Conservation (phyloP, 2,888 invertebrate species). For the Nectonema munidae region DNA sequence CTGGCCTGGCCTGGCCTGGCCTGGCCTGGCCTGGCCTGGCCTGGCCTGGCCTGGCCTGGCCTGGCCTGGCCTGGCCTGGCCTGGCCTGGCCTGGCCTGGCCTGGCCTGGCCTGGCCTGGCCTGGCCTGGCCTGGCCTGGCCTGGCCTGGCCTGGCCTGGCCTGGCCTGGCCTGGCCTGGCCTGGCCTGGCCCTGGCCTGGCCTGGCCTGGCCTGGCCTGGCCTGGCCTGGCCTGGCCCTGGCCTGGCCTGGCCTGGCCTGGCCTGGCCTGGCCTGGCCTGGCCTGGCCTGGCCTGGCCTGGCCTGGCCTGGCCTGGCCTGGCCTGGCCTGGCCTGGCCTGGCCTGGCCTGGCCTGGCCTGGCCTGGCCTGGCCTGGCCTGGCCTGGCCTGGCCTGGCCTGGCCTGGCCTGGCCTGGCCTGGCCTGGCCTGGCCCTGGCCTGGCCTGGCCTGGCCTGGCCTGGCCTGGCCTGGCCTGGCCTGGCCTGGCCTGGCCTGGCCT, state of each 20-base stretch:
- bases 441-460: slow-evolving; percentile 13
- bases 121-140: slow-evolving; percentile 13
- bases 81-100: slow-evolving; percentile 15
- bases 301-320: slow-evolving; percentile 14
- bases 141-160: slow-evolving; percentile 13
- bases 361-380: slow-evolving; percentile 15
- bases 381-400: slow-evolving; percentile 13
- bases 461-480: slow-evolving; percentile 12
- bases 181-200: slow-evolving; percentile 2
- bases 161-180: slow-evolving; percentile 12
- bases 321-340: slow-evolving; percentile 14
- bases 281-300: slow-evolving; percentile 12
- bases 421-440: slow-evolving; percentile 15
- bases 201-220: slow-evolving; percentile 8
- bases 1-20: slow-evolving; percentile 1
- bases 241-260: slow-evolving; percentile 15
- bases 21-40: slow-evolving; percentile 10
- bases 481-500: slow-evolving; percentile 11
- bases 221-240: slow-evolving; percentile 15
- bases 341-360: slow-evolving; percentile 14
- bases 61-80: slow-evolving; percentile 15
- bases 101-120: slow-evolving; percentile 13
- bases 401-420: slow-evolving; percentile 14
- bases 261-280: slow-evolving; percentile 12
- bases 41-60: slow-evolving; percentile 13